phyloP scores from a whole-genome alignment of 2,113 vertebrate species.

The Ictalurus furcatus region DNA sequence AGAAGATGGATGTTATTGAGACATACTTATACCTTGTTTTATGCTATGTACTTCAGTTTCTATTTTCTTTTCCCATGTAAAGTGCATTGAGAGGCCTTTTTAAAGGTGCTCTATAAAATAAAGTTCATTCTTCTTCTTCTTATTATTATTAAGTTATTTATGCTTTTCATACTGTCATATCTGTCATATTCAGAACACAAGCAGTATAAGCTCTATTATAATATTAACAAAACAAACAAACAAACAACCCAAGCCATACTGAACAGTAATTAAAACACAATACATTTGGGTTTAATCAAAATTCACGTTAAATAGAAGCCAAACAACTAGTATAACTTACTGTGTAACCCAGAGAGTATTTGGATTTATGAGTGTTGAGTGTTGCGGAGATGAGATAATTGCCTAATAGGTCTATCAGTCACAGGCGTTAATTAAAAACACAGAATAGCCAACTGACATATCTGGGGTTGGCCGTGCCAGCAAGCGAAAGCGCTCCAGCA shows the following conservation, averaged over 20 bases:
- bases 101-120: too few relatives aligned
- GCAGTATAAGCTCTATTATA: neutral
- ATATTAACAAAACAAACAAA: neutral
- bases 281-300: neutral
- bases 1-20: too few relatives aligned
- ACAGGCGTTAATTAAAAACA: slow-evolving; percentile 63
- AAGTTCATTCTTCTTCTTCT: too few relatives aligned
- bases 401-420: slow-evolving; percentile 51
- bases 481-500: slow-evolving; percentile 54
- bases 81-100: too few relatives aligned
- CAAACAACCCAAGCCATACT: neutral
- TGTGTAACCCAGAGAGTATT: neutral
- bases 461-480: slow-evolving; percentile 33
- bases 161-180: neutral
- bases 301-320: neutral
- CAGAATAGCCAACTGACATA: slow-evolving; percentile 64
- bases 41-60: too few relatives aligned
- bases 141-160: neutral
- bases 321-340: neutral
- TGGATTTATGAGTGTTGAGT: neutral
- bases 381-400: slow-evolving; percentile 55
- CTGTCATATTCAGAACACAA: neutral
- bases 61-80: too few relatives aligned
- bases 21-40: too few relatives aligned
- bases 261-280: neutral